Evolutionary conservation across 2,888 invertebrate species (phyloP).

Genomic region (Globia sparganii): DNA sequence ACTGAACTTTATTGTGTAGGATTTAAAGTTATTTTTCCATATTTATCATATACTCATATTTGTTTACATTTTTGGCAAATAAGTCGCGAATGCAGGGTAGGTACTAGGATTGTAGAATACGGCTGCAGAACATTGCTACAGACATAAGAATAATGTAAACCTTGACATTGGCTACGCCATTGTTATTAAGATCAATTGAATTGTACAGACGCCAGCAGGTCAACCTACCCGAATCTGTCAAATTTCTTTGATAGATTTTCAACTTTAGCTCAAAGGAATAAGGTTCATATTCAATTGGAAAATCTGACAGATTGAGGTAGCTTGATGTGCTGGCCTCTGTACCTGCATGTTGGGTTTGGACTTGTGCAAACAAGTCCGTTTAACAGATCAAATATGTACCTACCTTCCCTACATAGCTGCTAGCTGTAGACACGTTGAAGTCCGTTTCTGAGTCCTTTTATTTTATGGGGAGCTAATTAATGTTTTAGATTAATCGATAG

Average conservation of each 20-base stretch:
- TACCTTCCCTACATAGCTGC: background rate
- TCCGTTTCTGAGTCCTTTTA: background rate
- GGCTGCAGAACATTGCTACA: background rate
- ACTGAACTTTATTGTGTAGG: too few species aligned
- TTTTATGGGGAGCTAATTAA: background rate
- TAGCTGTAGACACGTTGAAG: background rate
- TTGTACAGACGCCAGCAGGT: too few species aligned
- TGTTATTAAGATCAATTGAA: conserved; percentile 30
- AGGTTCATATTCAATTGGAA: too few species aligned
- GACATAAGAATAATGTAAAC: background rate
- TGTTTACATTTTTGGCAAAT: too few species aligned
- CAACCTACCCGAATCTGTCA: too few species aligned
- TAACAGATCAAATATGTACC: conserved; percentile 33
- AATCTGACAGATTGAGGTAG: too few species aligned
- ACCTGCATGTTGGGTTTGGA: background rate
- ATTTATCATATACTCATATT: too few species aligned
- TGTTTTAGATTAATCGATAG: background rate
- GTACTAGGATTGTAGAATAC: background rate
- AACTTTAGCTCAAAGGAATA: too few species aligned
- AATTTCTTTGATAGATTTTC: too few species aligned
- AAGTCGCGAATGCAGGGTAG: too few species aligned
- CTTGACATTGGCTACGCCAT: conserved; percentile 13
- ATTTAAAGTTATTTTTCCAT: too few species aligned
- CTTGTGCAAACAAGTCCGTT: conserved; percentile 20
- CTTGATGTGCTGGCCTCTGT: too few species aligned